These are phyloP conservation scores for Amphipoea lucens DNA, from an alignment of 2,888 invertebrate genomes.

Conservation along the genomic window DNA sequence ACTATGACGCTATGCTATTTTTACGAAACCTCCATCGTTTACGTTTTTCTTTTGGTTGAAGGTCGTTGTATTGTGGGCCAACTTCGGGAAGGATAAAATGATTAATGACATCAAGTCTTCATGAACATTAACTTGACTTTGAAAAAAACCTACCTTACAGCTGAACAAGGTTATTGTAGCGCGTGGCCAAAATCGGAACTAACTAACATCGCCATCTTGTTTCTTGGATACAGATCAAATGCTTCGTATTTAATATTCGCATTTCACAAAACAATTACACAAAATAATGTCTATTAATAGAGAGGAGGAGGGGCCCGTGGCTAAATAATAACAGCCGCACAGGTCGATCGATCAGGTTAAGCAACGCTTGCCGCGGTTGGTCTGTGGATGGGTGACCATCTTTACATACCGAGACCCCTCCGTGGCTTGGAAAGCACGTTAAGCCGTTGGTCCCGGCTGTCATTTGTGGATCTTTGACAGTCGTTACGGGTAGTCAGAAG, in stretches of 20 bases:
- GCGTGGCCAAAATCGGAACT: background rate
- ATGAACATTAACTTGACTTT: constrained; percentile 9
- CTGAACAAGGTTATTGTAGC: background rate
- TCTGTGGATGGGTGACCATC: too few relatives aligned
- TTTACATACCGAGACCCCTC: too few relatives aligned
- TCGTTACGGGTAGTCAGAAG: too few relatives aligned
- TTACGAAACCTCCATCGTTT: constrained; percentile 1
- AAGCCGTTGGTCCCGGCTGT: too few relatives aligned
- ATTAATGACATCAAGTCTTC: constrained; percentile 32
- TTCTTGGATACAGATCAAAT: background rate
- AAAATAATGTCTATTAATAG: background rate
- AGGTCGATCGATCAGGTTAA: too few relatives aligned
- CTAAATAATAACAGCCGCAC: too few relatives aligned
- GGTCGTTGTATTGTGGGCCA: background rate
- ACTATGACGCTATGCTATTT: background rate
- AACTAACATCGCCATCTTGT: background rate
- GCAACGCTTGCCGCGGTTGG: too few relatives aligned
- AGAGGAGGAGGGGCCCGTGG: too few relatives aligned
- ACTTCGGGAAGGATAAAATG: constrained; percentile 5
- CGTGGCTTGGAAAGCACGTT: too few relatives aligned
- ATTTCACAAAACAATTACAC: background rate
- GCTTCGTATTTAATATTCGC: too few relatives aligned
- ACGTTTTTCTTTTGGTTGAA: constrained; percentile 13
- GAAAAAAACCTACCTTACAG: background rate
- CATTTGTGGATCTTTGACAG: too few relatives aligned